A percentile compares a stretch with the other conserved stretches of the same genome.
Evolutionary conservation across 2,113 vertebrate genomes (phyloP).

Genomic region (Panthera tigris): DNA sequence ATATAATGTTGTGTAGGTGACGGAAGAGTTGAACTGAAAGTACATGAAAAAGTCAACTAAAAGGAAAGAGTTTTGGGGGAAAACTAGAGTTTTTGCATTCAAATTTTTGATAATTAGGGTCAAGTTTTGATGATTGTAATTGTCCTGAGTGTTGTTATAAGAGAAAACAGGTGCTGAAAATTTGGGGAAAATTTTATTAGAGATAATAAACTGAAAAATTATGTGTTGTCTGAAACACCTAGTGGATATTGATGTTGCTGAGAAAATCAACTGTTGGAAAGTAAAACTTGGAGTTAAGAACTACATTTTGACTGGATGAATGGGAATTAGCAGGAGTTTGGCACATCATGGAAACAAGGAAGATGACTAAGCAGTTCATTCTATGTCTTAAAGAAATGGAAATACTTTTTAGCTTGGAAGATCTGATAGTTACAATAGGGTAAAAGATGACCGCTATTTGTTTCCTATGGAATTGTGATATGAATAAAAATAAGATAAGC

Average conservation of each 20-base stretch:
- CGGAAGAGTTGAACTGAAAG: neutral
- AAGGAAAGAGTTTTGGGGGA: neutral
- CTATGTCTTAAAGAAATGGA: neutral
- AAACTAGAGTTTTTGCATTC: neutral
- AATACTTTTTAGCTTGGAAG: neutral
- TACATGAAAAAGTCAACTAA: neutral
- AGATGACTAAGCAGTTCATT: neutral
- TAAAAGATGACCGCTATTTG: neutral
- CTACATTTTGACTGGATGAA: neutral
- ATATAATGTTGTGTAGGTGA: neutral
- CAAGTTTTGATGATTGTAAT: neutral
- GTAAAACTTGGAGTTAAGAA: neutral
- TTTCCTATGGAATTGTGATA: neutral
- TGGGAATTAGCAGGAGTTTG: neutral
- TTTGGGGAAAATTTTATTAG: neutral
- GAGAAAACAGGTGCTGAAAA: neutral
- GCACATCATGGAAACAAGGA: neutral
- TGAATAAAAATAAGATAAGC: neutral
- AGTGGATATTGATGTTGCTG: neutral
- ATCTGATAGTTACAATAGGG: neutral
- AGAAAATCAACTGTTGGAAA: neutral
- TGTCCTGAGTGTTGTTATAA: neutral
- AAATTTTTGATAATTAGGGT: neutral
- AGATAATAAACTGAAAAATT: neutral
- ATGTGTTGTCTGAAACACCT: neutral